Evolutionary conservation across 2,113 vertebrate genomes (phyloP), one percentile per base, ranked within the genome.

Genomic region (Dromaius novaehollandiae): DNA sequence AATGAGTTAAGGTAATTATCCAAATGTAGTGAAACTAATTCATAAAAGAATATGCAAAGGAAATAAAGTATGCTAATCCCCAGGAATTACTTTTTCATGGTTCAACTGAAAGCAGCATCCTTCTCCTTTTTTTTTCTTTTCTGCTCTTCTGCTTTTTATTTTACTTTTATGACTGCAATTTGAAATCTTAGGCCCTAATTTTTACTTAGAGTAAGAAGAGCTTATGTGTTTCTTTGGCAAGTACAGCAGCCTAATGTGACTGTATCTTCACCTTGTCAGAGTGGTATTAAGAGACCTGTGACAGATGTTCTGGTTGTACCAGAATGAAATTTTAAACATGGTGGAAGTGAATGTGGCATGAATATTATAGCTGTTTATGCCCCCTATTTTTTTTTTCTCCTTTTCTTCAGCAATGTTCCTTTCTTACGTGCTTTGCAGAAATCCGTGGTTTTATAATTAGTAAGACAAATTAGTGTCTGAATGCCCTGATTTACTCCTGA

Each of bases 11-110:
- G 75, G 82, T 95, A 68, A 8, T 81, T 95, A 93, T 93, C 75
- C 89, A 82, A 93, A 89, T 25, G n/a, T 40, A 46, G 36, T 11
- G 7, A 77, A 95, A 95, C 87, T 95, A 96, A 96, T 96, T 91
- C 87, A 70, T 89, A 77, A 80, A 89, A 92, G 61, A 79, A 73
- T 87, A 87, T 93, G 87, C 66, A 85, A 89, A 80, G 66, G 71
- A 87, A 89, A 95, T 85, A 90, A 82, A 80, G 71, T 66, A 81
- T 80, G 71, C 85, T 94, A 91, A 91, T 93, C 79, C 56, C 90
- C 16, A 38, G 68, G 71, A 95, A 95, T 94, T 70, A 81, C 36
- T 95, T 95, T 82, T 88, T 87, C 91, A 82, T 48, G 93, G 73
- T 68, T 95, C 36, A n/a, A 70, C 79, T 88, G 61, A 92, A 95